A percentile compares a stretch with the other conserved stretches of the same genome.
These are phyloP conservation scores for Phoxinus dragarum DNA, from an alignment of 2,797 vertebrate genomes.

Conservation along the genomic window DNA sequence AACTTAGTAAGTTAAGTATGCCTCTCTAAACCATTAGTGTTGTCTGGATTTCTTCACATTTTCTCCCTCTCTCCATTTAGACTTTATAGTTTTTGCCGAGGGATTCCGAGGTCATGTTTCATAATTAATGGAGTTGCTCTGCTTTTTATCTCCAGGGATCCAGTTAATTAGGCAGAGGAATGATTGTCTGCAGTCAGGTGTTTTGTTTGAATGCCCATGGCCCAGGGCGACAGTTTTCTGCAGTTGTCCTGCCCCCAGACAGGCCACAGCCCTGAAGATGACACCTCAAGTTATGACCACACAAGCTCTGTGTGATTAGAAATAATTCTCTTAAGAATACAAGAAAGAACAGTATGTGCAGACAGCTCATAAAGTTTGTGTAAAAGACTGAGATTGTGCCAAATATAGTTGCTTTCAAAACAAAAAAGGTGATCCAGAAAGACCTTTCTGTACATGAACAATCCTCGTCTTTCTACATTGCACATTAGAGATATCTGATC, in stretches of 20 bases:
- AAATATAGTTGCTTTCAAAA: conserved; percentile 15
- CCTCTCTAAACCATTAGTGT: conserved; percentile 16
- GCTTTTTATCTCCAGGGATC: conserved; percentile 57
- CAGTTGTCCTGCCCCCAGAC: background rate
- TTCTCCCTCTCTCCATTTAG: conserved; percentile 35
- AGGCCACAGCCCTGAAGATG: background rate
- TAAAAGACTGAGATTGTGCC: background rate
- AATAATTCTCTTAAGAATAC: background rate
- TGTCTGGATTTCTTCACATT: conserved; percentile 40
- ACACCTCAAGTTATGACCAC: background rate
- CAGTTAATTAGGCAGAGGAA: conserved; percentile 67
- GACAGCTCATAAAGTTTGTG: conserved; percentile 6
- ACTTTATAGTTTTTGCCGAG: conserved; percentile 10
- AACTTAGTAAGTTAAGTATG: background rate
- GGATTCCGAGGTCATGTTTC: conserved; percentile 38
- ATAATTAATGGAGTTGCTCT: conserved; percentile 59
- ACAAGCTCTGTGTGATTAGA: conserved; percentile 28
- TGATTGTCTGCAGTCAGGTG: conserved; percentile 21
- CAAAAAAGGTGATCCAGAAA: background rate
- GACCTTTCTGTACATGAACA: background rate
- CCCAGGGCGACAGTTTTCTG: background rate
- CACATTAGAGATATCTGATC: background rate
- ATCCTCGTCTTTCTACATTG: background rate
- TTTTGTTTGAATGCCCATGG: background rate
- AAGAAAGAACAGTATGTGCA: conserved; percentile 23